A percentile compares a stretch with the other conserved stretches of the same genome.
Conservation (phyloP, 2,797 vertebrate species). For the Sciurus vulgaris region DNA sequence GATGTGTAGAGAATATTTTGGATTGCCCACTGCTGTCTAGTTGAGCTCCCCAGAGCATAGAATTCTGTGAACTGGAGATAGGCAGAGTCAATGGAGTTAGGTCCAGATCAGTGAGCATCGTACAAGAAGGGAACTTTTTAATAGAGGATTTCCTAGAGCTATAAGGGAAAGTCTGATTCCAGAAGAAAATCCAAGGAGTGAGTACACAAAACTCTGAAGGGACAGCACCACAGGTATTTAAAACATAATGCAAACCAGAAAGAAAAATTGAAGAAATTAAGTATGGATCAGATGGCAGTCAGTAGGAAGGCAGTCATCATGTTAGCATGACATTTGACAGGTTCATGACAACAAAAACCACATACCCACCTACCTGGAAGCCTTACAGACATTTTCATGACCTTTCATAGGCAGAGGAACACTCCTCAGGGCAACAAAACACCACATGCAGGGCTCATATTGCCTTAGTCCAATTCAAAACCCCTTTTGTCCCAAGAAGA, state of each 20-base stretch:
- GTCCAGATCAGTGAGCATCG: not conserved
- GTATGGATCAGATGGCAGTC: not conserved
- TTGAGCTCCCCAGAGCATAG: accelerated
- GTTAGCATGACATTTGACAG: not conserved
- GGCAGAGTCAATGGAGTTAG: not conserved
- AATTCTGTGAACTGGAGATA: not conserved
- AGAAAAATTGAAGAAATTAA: not conserved
- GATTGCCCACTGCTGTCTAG: not conserved
- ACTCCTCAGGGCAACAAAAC: not conserved
- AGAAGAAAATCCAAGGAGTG: not conserved
- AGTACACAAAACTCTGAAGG: not conserved
- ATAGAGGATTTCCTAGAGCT: not conserved
- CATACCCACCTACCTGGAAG: too few species aligned
- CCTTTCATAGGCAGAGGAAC: not conserved
- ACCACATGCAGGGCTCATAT: not conserved
- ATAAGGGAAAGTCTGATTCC: too few species aligned
- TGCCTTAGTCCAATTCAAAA: not conserved
- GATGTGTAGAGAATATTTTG: not conserved
- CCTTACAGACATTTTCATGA: not conserved
- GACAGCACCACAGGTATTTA: not conserved
- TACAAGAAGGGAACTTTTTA: not conserved
- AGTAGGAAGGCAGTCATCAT: not conserved
- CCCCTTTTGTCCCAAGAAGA: too few species aligned
- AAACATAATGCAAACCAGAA: not conserved
- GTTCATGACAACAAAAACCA: not conserved